These are phyloP conservation scores for Cheilosia impressa DNA, from an alignment of 2,888 invertebrate species.

Conservation along the genomic window DNA sequence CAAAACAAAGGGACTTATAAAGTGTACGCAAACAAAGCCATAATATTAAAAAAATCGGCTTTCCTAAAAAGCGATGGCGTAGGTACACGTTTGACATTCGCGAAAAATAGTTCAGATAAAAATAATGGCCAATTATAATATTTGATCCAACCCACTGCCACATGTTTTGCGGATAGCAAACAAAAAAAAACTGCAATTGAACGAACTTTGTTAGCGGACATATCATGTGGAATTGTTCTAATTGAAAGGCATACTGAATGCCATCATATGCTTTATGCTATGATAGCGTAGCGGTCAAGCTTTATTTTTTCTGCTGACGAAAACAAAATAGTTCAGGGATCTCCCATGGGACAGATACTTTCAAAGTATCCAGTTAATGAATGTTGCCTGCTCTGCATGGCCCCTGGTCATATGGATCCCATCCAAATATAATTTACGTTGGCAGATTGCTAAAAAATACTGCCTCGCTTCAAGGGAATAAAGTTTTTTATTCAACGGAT, in stretches of 20 bases:
- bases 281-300: not conserved
- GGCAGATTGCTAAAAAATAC: constrained; percentile 25
- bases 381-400: constrained; percentile 24
- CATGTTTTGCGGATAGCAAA: no score
- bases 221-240: no score
- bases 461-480: constrained; percentile 5
- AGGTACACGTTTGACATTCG: no score
- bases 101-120: no score
- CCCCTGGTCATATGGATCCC: constrained; percentile 48
- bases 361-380: constrained; percentile 37
- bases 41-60: no score
- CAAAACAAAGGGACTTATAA: no score
- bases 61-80: no score
- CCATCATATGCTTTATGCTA: constrained; percentile 11
- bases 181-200: not conserved
- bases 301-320: constrained; percentile 10
- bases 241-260: constrained; percentile 22
- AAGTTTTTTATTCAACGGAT: constrained; percentile 12
- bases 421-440: constrained; percentile 37
- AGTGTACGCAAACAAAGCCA: no score
- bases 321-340: constrained; percentile 6
- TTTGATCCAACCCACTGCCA: no score
- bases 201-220: not conserved
- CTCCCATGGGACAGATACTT: constrained; percentile 26
- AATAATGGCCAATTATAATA: no score